Evolutionary conservation across 2,888 invertebrate species (phyloP).

Genomic region (Falcaria lacertinaria): DNA sequence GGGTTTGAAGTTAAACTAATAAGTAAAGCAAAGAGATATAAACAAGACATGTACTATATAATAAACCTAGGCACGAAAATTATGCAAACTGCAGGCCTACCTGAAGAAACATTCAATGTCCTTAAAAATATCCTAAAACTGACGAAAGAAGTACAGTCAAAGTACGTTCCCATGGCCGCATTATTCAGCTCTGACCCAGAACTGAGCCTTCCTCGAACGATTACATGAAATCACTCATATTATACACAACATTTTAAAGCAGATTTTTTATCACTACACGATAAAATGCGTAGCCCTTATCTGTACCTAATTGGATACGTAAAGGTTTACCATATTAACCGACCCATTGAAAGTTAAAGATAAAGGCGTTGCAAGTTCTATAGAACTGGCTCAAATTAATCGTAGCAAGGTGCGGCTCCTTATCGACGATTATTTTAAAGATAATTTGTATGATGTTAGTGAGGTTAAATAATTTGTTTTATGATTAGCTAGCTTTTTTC

Average conservation of each 20-base stretch:
- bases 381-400: conserved; percentile 26
- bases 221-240: conserved; percentile 51
- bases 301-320: conserved; percentile 53
- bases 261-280: conserved; percentile 49
- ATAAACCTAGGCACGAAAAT: too few relatives aligned
- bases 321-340: conserved; percentile 35
- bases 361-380: conserved; percentile 6
- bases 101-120: neutral
- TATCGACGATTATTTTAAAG: conserved; percentile 39
- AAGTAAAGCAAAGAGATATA: too few relatives aligned
- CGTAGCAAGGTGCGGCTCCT: conserved; percentile 52
- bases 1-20: too few relatives aligned
- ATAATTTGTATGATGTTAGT: conserved; percentile 7
- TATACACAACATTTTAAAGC: conserved; percentile 37
- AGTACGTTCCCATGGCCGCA: neutral
- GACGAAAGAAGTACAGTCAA: neutral
- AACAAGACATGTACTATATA: too few relatives aligned
- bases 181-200: conserved; percentile 31
- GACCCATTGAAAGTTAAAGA: conserved; percentile 17
- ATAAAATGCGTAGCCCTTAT: conserved; percentile 58
- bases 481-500: too few relatives aligned
- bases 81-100: too few relatives aligned
- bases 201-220: conserved; percentile 34
- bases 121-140: neutral
- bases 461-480: neutral